A percentile compares a stretch with the other conserved stretches of the same genome.
These are phyloP conservation scores for Gymnothorax reevesii DNA, from an alignment of 2,797 vertebrate species.

Conservation along the genomic window DNA sequence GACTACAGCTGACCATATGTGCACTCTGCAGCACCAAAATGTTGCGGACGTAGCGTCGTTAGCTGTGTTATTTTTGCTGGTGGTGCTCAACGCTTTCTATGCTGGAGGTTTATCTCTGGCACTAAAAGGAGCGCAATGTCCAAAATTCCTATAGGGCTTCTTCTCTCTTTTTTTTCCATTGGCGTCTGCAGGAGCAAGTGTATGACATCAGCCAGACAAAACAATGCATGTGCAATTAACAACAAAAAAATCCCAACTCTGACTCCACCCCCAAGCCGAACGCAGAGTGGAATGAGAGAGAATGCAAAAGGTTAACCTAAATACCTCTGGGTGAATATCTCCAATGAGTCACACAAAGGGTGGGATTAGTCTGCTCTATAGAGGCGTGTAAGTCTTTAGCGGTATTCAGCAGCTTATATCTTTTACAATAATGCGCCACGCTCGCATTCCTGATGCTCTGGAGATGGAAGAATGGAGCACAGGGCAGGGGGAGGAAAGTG, in stretches of 20 bases:
- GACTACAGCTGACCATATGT: neutral
- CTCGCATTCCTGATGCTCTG: conserved; percentile 28
- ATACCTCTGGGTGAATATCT: conserved; percentile 60
- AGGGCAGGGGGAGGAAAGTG: conserved; percentile 41
- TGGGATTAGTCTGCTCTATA: conserved; percentile 68
- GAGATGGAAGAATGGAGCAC: neutral
- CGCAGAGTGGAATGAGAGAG: conserved; percentile 23
- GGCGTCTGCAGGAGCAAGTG: neutral
- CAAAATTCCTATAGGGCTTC: neutral
- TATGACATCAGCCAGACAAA: neutral
- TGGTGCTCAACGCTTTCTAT: neutral
- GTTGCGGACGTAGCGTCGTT: neutral
- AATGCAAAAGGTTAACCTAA: conserved; percentile 64
- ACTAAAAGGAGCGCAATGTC: neutral
- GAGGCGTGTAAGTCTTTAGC: conserved; percentile 62
- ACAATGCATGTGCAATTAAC: neutral
- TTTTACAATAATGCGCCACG: conserved; percentile 59
- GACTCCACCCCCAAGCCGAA: neutral
- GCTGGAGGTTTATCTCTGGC: neutral
- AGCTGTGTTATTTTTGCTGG: neutral
- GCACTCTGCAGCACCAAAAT: neutral
- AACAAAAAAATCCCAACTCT: neutral
- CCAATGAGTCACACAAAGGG: conserved; percentile 64
- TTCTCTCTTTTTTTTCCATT: neutral
- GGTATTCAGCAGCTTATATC: conserved; percentile 65